These are phyloP conservation scores for Caenorhabditis sp. DNA, from an alignment of 2,888 invertebrate species.

Conservation along the genomic window DNA sequence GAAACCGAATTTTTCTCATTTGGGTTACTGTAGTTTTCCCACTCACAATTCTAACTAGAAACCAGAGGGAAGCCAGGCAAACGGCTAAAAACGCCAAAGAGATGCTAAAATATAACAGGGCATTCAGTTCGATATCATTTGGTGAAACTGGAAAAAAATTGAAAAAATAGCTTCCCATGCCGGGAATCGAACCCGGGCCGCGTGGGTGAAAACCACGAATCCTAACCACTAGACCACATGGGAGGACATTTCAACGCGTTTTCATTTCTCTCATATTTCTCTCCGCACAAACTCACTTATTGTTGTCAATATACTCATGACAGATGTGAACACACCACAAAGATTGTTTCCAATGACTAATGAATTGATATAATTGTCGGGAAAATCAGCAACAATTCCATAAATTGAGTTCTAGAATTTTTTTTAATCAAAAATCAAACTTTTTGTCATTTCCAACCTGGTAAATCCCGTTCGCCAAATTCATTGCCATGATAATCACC, in stretches of 20 bases:
- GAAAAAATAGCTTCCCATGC: constrained; percentile 10
- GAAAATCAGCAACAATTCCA: constrained; percentile 93
- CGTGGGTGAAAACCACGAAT: background rate
- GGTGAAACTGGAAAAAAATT: constrained; percentile 46
- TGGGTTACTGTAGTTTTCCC: no score
- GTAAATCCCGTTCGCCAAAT: constrained; percentile 89
- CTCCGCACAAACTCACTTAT: constrained; percentile 46
- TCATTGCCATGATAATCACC: constrained; percentile 72
- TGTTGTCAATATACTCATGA: constrained; percentile 66
- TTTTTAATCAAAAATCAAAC: no score
- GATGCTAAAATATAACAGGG: constrained; percentile 95
- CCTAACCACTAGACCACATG: background rate
- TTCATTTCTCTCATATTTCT: background rate
- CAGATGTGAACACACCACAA: constrained; percentile 69
- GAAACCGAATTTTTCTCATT: constrained; percentile 10
- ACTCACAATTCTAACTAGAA: constrained; percentile 86
- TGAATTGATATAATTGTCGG: constrained; percentile 84
- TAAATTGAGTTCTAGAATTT: constrained; percentile 94
- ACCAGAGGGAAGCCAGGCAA: constrained; percentile 94
- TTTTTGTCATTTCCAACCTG: no score
- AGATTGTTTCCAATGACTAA: constrained; percentile 78
- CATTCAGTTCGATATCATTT: constrained; percentile 75
- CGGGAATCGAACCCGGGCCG: background rate
- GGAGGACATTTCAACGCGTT: background rate
- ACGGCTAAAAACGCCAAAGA: constrained; percentile 88